Base-by-base conservation (phyloP, 1,140 invertebrate species). In the Plodia interpunctella region DNA sequence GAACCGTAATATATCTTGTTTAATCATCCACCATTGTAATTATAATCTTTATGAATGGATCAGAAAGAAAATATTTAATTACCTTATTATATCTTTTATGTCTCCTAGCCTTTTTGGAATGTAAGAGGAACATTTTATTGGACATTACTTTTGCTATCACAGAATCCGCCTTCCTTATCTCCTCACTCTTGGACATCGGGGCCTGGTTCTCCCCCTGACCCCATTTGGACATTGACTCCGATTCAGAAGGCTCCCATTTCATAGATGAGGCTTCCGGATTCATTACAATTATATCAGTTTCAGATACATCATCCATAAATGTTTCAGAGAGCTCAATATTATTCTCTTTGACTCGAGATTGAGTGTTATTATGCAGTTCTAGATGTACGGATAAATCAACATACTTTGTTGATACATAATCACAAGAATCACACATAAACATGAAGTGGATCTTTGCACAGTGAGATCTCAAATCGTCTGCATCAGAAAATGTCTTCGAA, bases 81-180 rank as follows among this genome's bases (percentile, higher is more conserved):
- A 87, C 83, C 75, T 85, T 87, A 61, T 68, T 78, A 60, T 73
- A 78, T 57, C 59, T 82, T 32, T 63, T 76, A 15, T 74, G 60
- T 20, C 60, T 68, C 30, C 59, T 64, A 8, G 64, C 66, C 44
- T 66, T 79, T 18, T 77, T 76, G 0, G 74, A 59, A 21, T 75
- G 53, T 0, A 67, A 35, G 1, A 75, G 66, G 59, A 88, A 88
- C 19, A 82, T 66, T 49, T 83, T 71, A 51, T 82, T 86, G 0
- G 76, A 74, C 62, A 82, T 80, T 0, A 83, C 77, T 58, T 83
- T 82, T 0, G 80, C 76, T 49, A 86, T 81, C 0, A 84, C 80
- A 0, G 75, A 78, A 35, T 86, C 77, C 0, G 80, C 80, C 18
- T 66, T 60, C 25, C 44, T 60, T 10, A 60, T 66, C 55, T 49